A percentile compares a stretch with the other conserved stretches of the same genome.
Conservation (phyloP, 2,888 invertebrate genomes). For the Lordiphosa andalusiaca region DNA sequence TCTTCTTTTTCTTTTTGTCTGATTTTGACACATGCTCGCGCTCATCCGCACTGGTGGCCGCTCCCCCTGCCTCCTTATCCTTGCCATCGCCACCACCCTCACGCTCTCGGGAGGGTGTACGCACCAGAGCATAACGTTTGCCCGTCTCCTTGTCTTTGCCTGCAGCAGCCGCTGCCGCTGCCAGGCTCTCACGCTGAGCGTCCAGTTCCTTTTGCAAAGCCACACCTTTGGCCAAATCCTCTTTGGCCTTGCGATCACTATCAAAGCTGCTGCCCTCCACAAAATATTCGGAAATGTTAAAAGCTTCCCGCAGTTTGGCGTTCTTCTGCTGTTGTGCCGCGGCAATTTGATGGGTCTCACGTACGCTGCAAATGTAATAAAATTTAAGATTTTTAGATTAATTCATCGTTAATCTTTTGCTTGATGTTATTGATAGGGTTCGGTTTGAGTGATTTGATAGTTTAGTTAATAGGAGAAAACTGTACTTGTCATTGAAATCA, state of each 20-base stretch:
- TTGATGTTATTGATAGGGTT: too few species aligned
- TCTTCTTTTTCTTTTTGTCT: constrained; percentile 85
- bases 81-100: constrained; percentile 52
- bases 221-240: constrained; percentile 81
- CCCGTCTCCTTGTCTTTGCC: constrained; percentile 77
- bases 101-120: constrained; percentile 87
- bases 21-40: constrained; percentile 77
- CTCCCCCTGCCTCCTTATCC: constrained; percentile 81
- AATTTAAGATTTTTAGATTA: background rate
- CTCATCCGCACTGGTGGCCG: constrained; percentile 76
- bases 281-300: constrained; percentile 95
- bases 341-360: constrained; percentile 97
- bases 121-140: constrained; percentile 86
- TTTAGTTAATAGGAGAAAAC: too few species aligned
- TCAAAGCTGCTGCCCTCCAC: constrained; percentile 96
- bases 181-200: constrained; percentile 79
- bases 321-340: constrained; percentile 98
- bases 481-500: too few species aligned
- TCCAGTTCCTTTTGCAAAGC: constrained; percentile 81
- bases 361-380: constrained; percentile 84
- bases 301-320: constrained; percentile 94
- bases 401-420: too few species aligned
- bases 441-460: too few species aligned
- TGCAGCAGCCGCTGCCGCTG: constrained; percentile 61
- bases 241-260: constrained; percentile 85